phyloP scores from a whole-genome alignment of 2,797 vertebrate species.

The Heterohyrax brucei region DNA sequence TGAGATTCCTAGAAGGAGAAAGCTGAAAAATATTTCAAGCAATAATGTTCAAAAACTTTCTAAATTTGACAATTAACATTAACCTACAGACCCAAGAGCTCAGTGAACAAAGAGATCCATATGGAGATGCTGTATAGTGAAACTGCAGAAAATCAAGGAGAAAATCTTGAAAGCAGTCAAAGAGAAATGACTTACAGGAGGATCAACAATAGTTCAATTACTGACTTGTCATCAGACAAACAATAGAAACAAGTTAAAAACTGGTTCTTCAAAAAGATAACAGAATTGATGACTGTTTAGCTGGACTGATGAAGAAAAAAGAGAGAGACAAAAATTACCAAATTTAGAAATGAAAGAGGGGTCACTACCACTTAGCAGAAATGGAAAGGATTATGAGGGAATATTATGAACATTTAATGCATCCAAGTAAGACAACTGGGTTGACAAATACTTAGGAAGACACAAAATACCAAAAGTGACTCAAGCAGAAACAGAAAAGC shows the following conservation, averaged over 20 bases:
- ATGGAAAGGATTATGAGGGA: slow-evolving; percentile 14
- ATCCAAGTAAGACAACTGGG: background rate
- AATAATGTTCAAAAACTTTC: slow-evolving; percentile 2
- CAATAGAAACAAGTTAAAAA: background rate
- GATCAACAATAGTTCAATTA: background rate
- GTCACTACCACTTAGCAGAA: background rate
- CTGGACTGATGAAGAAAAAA: background rate
- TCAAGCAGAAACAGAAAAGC: slow-evolving; percentile 43
- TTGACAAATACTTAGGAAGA: slow-evolving; percentile 55
- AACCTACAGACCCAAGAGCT: background rate
- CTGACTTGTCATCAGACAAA: background rate
- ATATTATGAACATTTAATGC: background rate
- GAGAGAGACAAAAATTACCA: background rate
- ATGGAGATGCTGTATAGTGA: background rate
- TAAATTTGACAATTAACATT: background rate
- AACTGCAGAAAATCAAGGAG: background rate
- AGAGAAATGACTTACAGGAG: background rate
- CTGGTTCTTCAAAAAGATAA: background rate
- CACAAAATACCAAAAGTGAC: background rate
- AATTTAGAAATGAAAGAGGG: background rate
- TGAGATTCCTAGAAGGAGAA: background rate
- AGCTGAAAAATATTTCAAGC: background rate
- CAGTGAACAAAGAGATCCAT: background rate
- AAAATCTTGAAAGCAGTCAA: background rate
- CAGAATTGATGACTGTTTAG: background rate